Base-by-base conservation (phyloP, 2,888 invertebrate species). In the Calameuta filiformis region DNA sequence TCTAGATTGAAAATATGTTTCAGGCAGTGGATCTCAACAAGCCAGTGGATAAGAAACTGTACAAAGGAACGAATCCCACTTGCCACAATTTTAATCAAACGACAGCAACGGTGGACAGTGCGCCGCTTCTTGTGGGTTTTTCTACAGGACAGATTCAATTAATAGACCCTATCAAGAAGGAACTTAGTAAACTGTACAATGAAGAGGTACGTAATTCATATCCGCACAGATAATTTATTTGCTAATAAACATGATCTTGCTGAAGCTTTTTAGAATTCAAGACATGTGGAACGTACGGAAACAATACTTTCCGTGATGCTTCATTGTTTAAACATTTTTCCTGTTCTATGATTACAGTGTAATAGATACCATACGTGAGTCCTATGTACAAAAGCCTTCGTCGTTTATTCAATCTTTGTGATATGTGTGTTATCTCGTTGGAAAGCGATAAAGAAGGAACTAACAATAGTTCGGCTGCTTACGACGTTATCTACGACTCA, bases 41-140 rank as follows among this genome's bases (percentile, higher is more conserved):
- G 92, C 99, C 99, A 71, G 95, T 99, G 86, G 99, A 99, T 92
- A 99, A 99, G 92, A 97, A 99, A 92, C 96, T 98, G 90, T 99
- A 99, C 92, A 99, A 99, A 93, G 99, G 99, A 89, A 99, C 98
- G 76, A 98, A 97, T 93, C 99, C 99, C 31, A 99, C 99, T 35
- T 99, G 99, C 92, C 99, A 99, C 91, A 98, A 99, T 93, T 99
- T 99, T 92, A 99, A 99, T 93, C 94, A 95, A 76, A 94, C 95
- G 84, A 95, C 96, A 76, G 96, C 96, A 89, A 95, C 96, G 79
- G 93, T 94, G 30, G 97, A 98, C 81, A 96, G 96, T 91, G 97
- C 98, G 34, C 96, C 97, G 77, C 94, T 99, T 84, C 94, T 99
- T 87, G 98, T 99, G 89, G 99, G 99, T 79, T 99, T 99, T 93